Evolutionary conservation across 64 coral and sea anemone genomes (phyloP).

Genomic region (Actinia equina): DNA sequence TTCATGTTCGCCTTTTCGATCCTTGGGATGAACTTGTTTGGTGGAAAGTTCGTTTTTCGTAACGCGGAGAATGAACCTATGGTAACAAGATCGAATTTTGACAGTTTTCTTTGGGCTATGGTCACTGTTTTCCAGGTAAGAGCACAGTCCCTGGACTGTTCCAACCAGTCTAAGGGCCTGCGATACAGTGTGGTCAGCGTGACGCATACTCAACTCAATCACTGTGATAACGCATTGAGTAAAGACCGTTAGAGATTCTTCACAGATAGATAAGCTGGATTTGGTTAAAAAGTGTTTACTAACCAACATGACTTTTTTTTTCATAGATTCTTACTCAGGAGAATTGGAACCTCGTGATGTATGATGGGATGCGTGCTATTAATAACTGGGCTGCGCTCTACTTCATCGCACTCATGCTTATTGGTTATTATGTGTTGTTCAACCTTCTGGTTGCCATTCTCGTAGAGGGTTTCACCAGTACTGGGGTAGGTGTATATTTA

Average conservation of each 20-base stretch:
- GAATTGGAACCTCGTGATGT: slow-evolving; percentile 97
- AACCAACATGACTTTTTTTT: neutral
- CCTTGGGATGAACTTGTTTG: slow-evolving; percentile 96
- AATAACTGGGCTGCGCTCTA: slow-evolving; percentile 90
- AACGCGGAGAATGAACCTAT: slow-evolving; percentile 45
- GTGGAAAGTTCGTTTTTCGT: slow-evolving; percentile 75
- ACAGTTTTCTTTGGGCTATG: slow-evolving; percentile 92
- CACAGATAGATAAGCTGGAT: too few species aligned
- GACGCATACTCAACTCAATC: neutral
- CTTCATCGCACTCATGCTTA: slow-evolving; percentile 81
- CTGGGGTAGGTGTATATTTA: slow-evolving; percentile 44
- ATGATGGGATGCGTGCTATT: slow-evolving; percentile 76
- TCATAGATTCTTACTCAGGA: slow-evolving; percentile 88
- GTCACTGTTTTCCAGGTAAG: slow-evolving; percentile 95
- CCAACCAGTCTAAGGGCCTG: neutral
- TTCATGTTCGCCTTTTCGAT: slow-evolving; percentile 98
- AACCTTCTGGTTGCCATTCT: slow-evolving; percentile 92
- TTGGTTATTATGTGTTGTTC: slow-evolving; percentile 96
- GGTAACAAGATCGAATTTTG: slow-evolving; percentile 78
- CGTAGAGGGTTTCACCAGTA: slow-evolving; percentile 88
- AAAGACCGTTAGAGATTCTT: neutral
- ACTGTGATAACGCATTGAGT: neutral
- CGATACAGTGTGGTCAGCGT: neutral
- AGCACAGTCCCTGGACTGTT: neutral
- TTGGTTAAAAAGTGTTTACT: neutral